These are phyloP conservation scores for Apamea monoglypha DNA, from an alignment of 2,888 invertebrate species.

Conservation along the genomic window DNA sequence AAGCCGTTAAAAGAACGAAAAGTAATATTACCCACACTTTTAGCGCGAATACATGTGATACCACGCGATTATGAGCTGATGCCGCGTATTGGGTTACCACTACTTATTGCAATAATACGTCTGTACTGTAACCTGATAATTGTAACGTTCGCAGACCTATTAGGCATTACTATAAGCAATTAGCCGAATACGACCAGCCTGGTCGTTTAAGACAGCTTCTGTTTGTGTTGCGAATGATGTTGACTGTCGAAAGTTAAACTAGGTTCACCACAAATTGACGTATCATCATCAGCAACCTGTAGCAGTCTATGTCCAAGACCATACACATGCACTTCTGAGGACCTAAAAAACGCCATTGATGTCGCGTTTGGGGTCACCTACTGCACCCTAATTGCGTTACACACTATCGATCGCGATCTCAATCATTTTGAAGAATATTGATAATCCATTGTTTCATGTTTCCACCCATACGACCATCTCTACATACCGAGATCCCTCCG, in stretches of 20 bases:
- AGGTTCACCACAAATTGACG: background rate
- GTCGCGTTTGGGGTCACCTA: background rate
- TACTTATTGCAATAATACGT: conserved; percentile 22
- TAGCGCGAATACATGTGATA: conserved; percentile 35
- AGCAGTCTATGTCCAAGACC: background rate
- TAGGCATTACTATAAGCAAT: conserved; percentile 1
- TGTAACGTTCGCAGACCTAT: conserved; percentile 17
- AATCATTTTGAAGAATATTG: no score
- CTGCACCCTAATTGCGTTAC: no score
- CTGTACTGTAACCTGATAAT: conserved; percentile 29
- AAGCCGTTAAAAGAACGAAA: conserved; percentile 13
- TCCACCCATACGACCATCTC: no score
- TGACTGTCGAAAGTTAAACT: background rate
- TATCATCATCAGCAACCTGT: background rate
- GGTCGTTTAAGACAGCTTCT: background rate
- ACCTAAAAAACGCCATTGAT: background rate
- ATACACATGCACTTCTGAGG: no score
- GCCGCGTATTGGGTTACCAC: conserved; percentile 17
- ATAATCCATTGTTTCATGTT: no score
- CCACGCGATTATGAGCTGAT: conserved; percentile 26
- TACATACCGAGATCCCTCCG: no score
- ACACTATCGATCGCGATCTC: no score
- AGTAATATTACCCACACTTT: conserved; percentile 11
- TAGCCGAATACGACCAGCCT: background rate
- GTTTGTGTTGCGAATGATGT: background rate